phyloP scores from a whole-genome alignment of 2,797 vertebrate species.

The Scolopax rusticola region DNA sequence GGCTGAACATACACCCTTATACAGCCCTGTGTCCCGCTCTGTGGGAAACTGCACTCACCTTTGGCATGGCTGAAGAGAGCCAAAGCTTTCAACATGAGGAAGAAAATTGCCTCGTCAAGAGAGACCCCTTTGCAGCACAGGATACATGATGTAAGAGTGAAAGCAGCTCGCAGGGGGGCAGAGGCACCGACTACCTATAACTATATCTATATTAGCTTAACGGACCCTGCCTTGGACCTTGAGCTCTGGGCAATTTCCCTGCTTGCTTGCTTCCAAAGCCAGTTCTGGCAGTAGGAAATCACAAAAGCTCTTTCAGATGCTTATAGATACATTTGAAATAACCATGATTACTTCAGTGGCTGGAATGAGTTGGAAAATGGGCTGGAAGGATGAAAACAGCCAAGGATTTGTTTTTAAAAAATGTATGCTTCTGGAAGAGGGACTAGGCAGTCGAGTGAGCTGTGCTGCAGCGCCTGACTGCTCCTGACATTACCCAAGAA shows the following conservation, averaged over 20 bases:
- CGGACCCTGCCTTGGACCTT: not conserved
- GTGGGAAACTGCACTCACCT: not conserved
- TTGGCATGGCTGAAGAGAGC: not conserved
- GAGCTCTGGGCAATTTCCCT: not conserved
- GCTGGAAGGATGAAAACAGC: not conserved
- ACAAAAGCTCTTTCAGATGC: not conserved
- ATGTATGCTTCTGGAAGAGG: not conserved
- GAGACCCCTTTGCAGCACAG: not conserved
- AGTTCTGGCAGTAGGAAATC: not conserved
- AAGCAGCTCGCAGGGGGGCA: rapidly evolving
- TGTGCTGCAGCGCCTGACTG: not conserved
- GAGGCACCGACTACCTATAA: not conserved
- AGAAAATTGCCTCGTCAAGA: not conserved
- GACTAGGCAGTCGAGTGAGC: not conserved
- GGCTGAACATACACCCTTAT: not conserved
- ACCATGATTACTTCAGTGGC: not conserved
- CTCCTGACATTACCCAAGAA: not conserved
- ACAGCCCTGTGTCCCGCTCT: not conserved
- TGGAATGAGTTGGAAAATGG: not conserved
- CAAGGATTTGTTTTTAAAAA: not conserved
- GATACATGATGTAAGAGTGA: not conserved
- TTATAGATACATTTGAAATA: not conserved
- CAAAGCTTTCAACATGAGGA: not conserved
- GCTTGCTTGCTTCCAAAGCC: not conserved
- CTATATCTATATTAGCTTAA: not conserved